A percentile compares a stretch with the other conserved stretches of the same genome.
Evolutionary conservation across 2,888 invertebrate species (phyloP).

Genomic region (Kuschelorhynchus macadamiae): DNA sequence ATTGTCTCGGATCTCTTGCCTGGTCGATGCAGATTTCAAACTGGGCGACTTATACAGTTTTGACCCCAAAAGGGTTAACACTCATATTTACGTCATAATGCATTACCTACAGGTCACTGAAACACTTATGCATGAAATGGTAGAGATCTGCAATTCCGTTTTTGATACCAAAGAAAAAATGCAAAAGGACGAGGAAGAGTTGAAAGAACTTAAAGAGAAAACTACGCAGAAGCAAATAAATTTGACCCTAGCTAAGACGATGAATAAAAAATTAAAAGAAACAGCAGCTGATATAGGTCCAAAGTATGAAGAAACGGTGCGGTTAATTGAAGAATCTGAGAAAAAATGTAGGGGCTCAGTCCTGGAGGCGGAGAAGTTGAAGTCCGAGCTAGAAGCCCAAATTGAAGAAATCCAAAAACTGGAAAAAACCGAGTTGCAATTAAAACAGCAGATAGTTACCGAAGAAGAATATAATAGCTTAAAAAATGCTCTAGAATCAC

Average conservation of each 20-base stretch:
- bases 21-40: slow-evolving; percentile 28
- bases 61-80: slow-evolving; percentile 28
- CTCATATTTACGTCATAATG: slow-evolving; percentile 22
- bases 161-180: slow-evolving; percentile 21
- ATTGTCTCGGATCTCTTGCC: slow-evolving; percentile 19
- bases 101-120: slow-evolving; percentile 29
- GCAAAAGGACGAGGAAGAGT: background rate
- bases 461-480: slow-evolving; percentile 32
- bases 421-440: slow-evolving; percentile 19
- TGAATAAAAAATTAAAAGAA: slow-evolving; percentile 16
- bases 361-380: slow-evolving; percentile 16
- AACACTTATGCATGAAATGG: slow-evolving; percentile 24
- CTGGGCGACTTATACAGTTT: slow-evolving; percentile 40
- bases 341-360: slow-evolving; percentile 22
- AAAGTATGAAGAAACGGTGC: slow-evolving; percentile 24
- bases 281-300: slow-evolving; percentile 17
- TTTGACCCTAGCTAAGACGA: slow-evolving; percentile 12
- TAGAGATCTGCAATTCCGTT: slow-evolving; percentile 22
- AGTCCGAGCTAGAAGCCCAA: slow-evolving; percentile 2
- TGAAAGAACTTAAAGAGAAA: slow-evolving; percentile 20
- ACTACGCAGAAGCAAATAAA: slow-evolving; percentile 8
- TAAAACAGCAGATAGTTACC: slow-evolving; percentile 28
- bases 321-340: slow-evolving; percentile 24
- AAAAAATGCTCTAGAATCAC: slow-evolving; percentile 7
- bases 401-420: slow-evolving; percentile 28